Evolutionary conservation across 2,113 vertebrate genomes (phyloP), one percentile per base, ranked within the genome.

Genomic region (Xiphorhynchus elegans): DNA sequence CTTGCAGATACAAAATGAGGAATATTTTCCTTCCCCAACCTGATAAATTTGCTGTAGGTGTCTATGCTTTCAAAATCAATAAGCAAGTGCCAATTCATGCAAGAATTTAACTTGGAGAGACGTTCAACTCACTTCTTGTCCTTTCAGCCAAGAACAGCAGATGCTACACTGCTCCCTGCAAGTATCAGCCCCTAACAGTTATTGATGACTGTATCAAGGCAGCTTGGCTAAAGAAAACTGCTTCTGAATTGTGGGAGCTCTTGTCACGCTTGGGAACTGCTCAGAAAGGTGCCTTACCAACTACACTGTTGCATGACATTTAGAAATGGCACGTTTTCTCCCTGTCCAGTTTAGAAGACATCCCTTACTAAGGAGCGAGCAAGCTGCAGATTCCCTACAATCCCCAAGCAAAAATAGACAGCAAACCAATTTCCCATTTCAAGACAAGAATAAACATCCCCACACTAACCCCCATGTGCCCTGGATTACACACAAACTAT

Each of bases 121-220:
- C 72, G 49, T 76, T 50, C 85, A 80, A 7, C 58, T 80, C 25
- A 2, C 13, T 62, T 84, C 46, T 59, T 80, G 78, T 93, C 33
- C 88, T 73, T 70, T 9, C 86, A 92, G 94, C 55, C 79, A 84
- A 86, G 86, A 95, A 63, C 29, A 74, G 67, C 90, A 94, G 83
- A 89, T 89, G 92, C 72, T 86, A 19, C 8, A 3, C 66, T 40
- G 70, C 85, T 83, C 49, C 58, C 67, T 70, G 80, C 26, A n/a
- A 52, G 35, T 4, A 9, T 13, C 12, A 6, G 24, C 55, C 37
- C 53, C 90, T 60, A 33, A 72, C 2, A 9, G 49, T 67, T 87
- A 64, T 37, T 37, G 85, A 64, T 44, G 81, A 31, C 60, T 84
- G 46, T 3, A 52, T 47, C 25, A 23, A 72, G n/a, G 14, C 79